Evolutionary conservation across 2,888 invertebrate genomes (phyloP), one percentile per base, ranked within the genome.

Genomic region (Melieria picta): DNA sequence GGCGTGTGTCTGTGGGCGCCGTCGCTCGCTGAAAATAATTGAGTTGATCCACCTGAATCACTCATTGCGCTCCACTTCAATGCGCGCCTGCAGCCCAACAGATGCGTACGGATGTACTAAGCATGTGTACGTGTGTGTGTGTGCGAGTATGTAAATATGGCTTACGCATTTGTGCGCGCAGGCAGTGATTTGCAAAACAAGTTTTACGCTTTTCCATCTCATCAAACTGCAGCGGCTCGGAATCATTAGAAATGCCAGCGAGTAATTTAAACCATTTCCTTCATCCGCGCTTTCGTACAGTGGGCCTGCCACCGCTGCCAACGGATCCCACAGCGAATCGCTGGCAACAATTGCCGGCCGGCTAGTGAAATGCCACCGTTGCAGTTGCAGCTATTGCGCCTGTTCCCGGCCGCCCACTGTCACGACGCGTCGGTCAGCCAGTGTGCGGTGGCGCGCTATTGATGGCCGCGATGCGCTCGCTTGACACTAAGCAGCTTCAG

Each of bases 401-500:
- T 50, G 50, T 50, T 50, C 11, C 11, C 50, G 7, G 50, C 11
- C 50, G 7, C 50, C 13, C 52, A n/a, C 5, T 7, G 5, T 52
- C n/a, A n/a, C 52, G 11, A 13, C 13, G n/a, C 52, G 52, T 52
- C 52, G 13, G 9, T 5, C 52, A 52, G 11, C 13, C 52, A 1
- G 52, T n/a, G 30, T 62, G 46, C 50, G 46, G 69, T 11, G 56
- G 69, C 57, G 62, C 63, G 69, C 70, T 75, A 77, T 77, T 77
- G 77, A 77, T 77, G 77, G 72, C 73, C 75, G 62, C 75, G 75
- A 77, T 77, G 76, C 74, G 74, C 72, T 65, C 74, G 72, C 68
- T 76, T 77, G 77, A 77, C 77, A 77, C 74, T 77, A 77, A 77
- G 77, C 77, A 76, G 77, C 76, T 77, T 76, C 73, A 77, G 77